phyloP scores from a whole-genome alignment of 2,888 invertebrate genomes.

The Ennomos quercinarius region DNA sequence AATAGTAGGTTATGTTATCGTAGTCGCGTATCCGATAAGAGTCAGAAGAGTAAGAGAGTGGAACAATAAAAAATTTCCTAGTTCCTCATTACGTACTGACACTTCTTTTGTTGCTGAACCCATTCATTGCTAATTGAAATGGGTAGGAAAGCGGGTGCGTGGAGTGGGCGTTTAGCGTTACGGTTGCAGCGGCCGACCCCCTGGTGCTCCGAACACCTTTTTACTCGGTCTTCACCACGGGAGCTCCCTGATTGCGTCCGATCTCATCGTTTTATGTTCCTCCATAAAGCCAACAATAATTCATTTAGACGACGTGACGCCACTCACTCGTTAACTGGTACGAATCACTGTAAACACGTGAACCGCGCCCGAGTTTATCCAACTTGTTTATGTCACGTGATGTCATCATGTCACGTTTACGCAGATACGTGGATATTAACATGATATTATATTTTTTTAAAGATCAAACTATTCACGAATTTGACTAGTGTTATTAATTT shows the following conservation, averaged over 20 bases:
- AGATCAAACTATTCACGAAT: slow-evolving; percentile 23
- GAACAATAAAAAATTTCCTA: slow-evolving; percentile 39
- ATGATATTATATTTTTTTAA: not conserved
- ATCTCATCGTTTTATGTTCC: slow-evolving; percentile 83
- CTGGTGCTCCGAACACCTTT: slow-evolving; percentile 79
- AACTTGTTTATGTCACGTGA: slow-evolving; percentile 24
- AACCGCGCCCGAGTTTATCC: slow-evolving; percentile 48
- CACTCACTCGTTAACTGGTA: slow-evolving; percentile 82
- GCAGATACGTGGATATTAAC: slow-evolving; percentile 11
- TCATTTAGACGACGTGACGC: slow-evolving; percentile 85
- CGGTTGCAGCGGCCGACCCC: slow-evolving; percentile 68
- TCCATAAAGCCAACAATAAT: slow-evolving; percentile 85
- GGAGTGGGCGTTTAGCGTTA: slow-evolving; percentile 74
- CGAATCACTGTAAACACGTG: slow-evolving; percentile 65
- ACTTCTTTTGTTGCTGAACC: slow-evolving; percentile 66
- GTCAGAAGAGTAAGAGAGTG: slow-evolving; percentile 2
- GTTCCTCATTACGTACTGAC: slow-evolving; percentile 56
- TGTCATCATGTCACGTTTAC: slow-evolving; percentile 26
- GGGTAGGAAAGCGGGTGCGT: slow-evolving; percentile 70
- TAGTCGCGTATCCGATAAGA: not conserved
- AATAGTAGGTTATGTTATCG: not conserved
- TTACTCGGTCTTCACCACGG: slow-evolving; percentile 79
- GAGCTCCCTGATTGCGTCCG: slow-evolving; percentile 84
- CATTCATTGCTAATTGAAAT: slow-evolving; percentile 82
- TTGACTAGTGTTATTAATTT: slow-evolving; percentile 24